Evolutionary conservation across 2,113 vertebrate genomes (phyloP).

Genomic region (Phalacrocorax brasilianus): DNA sequence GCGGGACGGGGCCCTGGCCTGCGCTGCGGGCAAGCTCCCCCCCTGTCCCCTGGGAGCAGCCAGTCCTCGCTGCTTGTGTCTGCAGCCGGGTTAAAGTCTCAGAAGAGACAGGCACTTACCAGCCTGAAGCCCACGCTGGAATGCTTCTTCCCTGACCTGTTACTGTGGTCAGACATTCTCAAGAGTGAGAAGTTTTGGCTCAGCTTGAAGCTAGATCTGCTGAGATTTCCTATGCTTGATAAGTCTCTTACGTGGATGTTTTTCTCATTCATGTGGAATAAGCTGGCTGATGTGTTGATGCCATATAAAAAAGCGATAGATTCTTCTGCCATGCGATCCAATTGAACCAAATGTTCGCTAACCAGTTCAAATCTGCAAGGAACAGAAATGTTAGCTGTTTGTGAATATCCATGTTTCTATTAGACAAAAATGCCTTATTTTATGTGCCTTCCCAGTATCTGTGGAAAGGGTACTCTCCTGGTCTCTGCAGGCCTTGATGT

Average conservation of each 20-base stretch:
- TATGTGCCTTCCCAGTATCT: not conserved
- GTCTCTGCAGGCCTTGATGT: not conserved
- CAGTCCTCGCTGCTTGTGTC: fast-evolving
- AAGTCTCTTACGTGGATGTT: not conserved
- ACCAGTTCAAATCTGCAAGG: slow-evolving; percentile 41
- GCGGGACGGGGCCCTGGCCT: not conserved
- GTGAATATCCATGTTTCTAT: fast-evolving
- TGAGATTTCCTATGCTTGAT: not conserved
- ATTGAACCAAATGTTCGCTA: not conserved
- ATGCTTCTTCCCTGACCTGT: not conserved
- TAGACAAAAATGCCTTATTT: not conserved
- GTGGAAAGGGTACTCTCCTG: not conserved
- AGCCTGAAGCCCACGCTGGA: slow-evolving; percentile 65
- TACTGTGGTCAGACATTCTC: not conserved
- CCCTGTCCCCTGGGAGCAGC: not conserved
- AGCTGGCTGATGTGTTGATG: not conserved
- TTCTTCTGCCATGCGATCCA: slow-evolving; percentile 66
- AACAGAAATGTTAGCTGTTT: fast-evolving
- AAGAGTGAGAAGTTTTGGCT: slow-evolving; percentile 29
- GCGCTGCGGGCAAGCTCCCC: not conserved
- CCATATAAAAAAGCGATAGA: slow-evolving; percentile 32
- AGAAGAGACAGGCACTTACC: slow-evolving; percentile 3
- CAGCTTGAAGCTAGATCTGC: slow-evolving; percentile 1
- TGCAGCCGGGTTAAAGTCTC: no score
- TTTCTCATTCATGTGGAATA: not conserved